phyloP scores from a whole-genome alignment of 2,888 invertebrate species.

The Melikaiella ostensackeni region DNA sequence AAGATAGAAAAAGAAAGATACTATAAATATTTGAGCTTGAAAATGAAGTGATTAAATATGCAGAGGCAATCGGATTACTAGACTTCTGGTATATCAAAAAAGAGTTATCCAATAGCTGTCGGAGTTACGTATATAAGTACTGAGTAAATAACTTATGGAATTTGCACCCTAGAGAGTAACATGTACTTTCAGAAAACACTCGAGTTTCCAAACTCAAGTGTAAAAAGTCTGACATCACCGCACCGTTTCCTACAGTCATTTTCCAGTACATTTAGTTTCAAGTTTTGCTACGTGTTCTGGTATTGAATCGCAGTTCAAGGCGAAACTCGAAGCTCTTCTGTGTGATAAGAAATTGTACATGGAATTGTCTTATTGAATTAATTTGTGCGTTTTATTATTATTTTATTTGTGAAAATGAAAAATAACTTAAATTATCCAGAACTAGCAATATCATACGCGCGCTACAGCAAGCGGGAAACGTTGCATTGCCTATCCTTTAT shows the following conservation, averaged over 20 bases:
- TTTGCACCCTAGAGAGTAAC: background rate
- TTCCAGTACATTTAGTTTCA: background rate
- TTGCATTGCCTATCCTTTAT: too few species aligned
- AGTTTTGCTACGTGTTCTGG: background rate
- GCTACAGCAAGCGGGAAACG: too few species aligned
- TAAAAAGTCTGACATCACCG: background rate
- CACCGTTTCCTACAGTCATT: background rate
- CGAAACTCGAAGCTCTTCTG: background rate
- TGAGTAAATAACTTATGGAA: slow-evolving; percentile 6
- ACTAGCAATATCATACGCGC: too few species aligned
- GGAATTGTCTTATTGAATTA: background rate
- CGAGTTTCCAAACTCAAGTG: background rate
- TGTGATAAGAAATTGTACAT: background rate
- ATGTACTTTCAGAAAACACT: slow-evolving; percentile 8
- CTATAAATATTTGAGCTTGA: background rate
- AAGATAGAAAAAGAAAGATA: background rate
- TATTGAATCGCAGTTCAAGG: background rate
- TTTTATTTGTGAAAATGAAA: too few species aligned
- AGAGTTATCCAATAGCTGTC: background rate
- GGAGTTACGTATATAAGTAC: background rate
- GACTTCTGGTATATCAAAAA: background rate
- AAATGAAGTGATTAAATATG: slow-evolving; percentile 22
- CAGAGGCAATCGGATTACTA: background rate
- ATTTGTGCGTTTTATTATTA: background rate
- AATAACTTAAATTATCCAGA: too few species aligned